These are phyloP conservation scores for Capreolus pygargus DNA, from an alignment of 2,113 vertebrate species.

Conservation along the genomic window DNA sequence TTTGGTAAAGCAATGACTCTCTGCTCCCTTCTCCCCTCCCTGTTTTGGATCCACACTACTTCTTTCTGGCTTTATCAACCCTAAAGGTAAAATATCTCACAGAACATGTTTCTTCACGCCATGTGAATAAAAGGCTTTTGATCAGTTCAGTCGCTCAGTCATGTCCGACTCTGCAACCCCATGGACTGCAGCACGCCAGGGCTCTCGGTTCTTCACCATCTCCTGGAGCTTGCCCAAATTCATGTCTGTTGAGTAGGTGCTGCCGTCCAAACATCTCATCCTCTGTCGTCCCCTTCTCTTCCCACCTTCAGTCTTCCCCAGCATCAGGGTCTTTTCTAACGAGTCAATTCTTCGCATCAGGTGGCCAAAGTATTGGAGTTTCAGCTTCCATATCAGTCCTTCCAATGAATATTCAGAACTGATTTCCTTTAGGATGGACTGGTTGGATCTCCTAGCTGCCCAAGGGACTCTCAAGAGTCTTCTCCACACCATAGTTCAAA, in stretches of 20 bases:
- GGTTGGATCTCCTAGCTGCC: not conserved
- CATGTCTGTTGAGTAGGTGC: not conserved
- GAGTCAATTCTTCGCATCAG: not conserved
- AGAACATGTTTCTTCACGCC: not conserved
- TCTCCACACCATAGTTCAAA: not conserved
- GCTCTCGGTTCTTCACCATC: not conserved
- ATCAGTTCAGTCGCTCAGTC: not conserved
- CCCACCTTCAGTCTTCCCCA: not conserved
- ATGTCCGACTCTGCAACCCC: not conserved
- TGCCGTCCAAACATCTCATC: not conserved
- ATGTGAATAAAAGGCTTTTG: not conserved
- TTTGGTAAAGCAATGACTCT: accelerated
- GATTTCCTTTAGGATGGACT: not conserved
- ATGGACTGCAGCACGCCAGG: accelerated
- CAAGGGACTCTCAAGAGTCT: not conserved
- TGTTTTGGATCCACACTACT: accelerated
- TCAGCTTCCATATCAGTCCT: not conserved
- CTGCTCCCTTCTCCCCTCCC: not conserved
- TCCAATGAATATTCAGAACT: not conserved
- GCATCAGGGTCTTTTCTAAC: not conserved
- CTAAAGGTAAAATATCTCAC: accelerated
- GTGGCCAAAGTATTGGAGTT: not conserved
- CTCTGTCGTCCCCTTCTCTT: not conserved
- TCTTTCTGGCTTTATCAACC: not conserved
- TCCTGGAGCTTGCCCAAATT: not conserved